Conservation (phyloP, 2,888 invertebrate genomes). For the Conomelus anceps region DNA sequence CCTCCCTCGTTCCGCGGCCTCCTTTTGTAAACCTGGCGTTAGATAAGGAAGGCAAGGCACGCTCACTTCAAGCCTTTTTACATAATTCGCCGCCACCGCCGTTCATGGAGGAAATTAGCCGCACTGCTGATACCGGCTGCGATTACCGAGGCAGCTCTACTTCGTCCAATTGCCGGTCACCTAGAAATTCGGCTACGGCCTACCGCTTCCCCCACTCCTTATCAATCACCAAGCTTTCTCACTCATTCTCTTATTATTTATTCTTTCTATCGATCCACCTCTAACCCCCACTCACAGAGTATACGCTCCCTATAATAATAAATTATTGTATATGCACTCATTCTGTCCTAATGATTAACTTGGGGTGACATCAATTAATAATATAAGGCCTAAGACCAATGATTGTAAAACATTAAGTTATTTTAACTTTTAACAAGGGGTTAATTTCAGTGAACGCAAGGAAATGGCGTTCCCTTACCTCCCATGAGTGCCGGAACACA, state of each 20-base stretch:
- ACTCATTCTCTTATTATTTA: no score
- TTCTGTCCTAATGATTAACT: no score
- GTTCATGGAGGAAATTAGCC: neutral
- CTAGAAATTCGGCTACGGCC: neutral
- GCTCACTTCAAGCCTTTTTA: neutral
- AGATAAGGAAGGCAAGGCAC: neutral
- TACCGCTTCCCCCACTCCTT: neutral
- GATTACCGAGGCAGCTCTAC: neutral
- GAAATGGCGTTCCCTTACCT: no score
- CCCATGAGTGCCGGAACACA: no score
- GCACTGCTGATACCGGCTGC: neutral
- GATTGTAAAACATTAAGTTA: no score
- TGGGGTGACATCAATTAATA: no score
- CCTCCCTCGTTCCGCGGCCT: neutral
- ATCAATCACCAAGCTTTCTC: neutral
- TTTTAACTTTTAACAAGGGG: no score
- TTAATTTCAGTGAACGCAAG: no score
- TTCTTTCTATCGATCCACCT: neutral
- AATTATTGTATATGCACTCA: no score
- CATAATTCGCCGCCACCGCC: neutral
- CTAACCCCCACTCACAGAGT: no score
- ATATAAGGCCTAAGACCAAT: no score
- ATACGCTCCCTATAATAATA: no score
- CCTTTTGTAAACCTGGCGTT: neutral
- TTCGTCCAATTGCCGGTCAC: neutral